These are phyloP conservation scores for Epizoanthus scotinus DNA, from an alignment of 92 coral and sea anemone genomes.

Conservation along the genomic window DNA sequence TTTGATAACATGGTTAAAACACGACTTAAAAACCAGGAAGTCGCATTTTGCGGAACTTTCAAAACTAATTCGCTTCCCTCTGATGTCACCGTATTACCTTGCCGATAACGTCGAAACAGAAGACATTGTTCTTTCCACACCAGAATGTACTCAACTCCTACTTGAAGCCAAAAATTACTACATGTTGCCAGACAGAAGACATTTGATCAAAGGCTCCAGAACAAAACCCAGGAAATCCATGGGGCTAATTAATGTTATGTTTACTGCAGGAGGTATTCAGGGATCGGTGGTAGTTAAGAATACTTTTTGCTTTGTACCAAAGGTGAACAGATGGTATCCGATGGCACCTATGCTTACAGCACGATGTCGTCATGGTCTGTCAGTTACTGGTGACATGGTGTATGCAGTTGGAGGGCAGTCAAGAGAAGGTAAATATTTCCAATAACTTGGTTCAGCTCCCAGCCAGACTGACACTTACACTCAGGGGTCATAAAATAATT, in stretches of 20 bases:
- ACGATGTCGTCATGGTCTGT: slow-evolving; percentile 95
- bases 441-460: too few species aligned
- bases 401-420: slow-evolving; percentile 99
- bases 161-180: slow-evolving; percentile 97
- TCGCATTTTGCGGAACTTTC: slow-evolving; percentile 71
- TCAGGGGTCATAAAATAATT: too few species aligned
- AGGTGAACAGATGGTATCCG: slow-evolving; percentile 87
- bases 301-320: slow-evolving; percentile 89
- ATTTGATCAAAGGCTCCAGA: slow-evolving; percentile 87
- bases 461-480: too few species aligned
- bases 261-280: slow-evolving; percentile 98
- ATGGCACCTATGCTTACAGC: slow-evolving; percentile 87
- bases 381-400: slow-evolving; percentile 97
- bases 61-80: slow-evolving; percentile 84
- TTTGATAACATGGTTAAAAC: slow-evolving; percentile 81
- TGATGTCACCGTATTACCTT: slow-evolving; percentile 96
- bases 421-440: slow-evolving; percentile 72
- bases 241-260: slow-evolving; percentile 92
- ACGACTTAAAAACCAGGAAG: slow-evolving; percentile 70
- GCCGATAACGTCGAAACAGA: slow-evolving; percentile 97
- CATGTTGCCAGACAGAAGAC: slow-evolving; percentile 95
- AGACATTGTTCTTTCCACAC: slow-evolving; percentile 75
- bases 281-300: slow-evolving; percentile 87
- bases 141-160: slow-evolving; percentile 85
- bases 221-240: slow-evolving; percentile 88